Evolutionary conservation across 1,140 invertebrate genomes (phyloP).

Genomic region (Drosophila busckii): DNA sequence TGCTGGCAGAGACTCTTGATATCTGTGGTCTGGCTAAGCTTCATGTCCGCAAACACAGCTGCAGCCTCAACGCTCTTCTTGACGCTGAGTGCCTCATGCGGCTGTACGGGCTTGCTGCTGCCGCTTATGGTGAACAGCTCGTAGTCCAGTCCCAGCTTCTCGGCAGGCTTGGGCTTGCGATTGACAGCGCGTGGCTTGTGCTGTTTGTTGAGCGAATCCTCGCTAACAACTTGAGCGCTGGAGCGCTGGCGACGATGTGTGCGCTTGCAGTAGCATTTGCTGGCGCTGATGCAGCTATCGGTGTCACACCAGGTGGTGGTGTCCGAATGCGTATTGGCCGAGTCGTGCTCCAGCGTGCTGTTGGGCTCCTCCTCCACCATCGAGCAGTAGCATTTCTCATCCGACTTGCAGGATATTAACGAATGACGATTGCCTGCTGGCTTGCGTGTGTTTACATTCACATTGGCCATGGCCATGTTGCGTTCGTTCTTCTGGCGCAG

Average conservation of each 20-base stretch:
- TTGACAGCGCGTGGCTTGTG: constrained; percentile 28
- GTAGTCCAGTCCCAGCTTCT: constrained; percentile 85
- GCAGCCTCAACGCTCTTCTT: constrained; percentile 94
- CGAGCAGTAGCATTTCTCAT: constrained; percentile 87
- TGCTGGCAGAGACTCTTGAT: constrained; percentile 67
- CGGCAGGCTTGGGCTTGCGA: constrained; percentile 70
- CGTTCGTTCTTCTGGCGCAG: constrained; percentile 59
- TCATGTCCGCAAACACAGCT: constrained; percentile 88
- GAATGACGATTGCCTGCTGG: constrained; percentile 54
- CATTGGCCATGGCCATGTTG: constrained; percentile 44
- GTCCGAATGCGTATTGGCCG: constrained; percentile 68
- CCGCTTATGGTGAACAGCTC: constrained; percentile 82
- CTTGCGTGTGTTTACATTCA: too few relatives aligned
- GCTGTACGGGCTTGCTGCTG: constrained; percentile 76
- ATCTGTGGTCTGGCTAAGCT: constrained; percentile 77
- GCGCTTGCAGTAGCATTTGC: constrained; percentile 91
- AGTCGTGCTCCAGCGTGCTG: constrained; percentile 65
- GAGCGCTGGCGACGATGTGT: constrained; percentile 62
- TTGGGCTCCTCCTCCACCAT: constrained; percentile 75
- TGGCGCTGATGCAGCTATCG: constrained; percentile 91
- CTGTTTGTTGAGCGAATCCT: constrained; percentile 56
- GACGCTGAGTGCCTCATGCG: constrained; percentile 88
- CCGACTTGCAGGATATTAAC: constrained; percentile 78
- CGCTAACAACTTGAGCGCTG: constrained; percentile 31
- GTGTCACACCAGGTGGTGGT: constrained; percentile 88